Evolutionary conservation across 2,113 vertebrate genomes (phyloP).

Genomic region (Sphaerodactylus townsendi): DNA sequence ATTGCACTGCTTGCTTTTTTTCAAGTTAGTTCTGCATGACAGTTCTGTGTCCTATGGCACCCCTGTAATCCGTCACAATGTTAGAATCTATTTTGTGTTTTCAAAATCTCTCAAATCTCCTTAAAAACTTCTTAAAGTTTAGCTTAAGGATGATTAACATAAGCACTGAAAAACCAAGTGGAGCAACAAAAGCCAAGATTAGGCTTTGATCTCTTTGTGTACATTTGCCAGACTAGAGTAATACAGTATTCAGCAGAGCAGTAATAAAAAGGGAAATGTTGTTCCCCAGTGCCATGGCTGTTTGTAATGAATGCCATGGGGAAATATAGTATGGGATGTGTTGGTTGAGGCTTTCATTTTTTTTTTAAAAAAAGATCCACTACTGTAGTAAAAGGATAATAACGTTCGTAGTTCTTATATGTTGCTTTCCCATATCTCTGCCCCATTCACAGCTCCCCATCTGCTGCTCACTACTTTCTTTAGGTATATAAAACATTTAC

Average conservation of each 20-base stretch:
- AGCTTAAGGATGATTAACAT: slow-evolving; percentile 62
- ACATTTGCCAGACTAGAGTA: slow-evolving; percentile 63
- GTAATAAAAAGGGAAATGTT: slow-evolving; percentile 20
- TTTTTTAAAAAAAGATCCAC: not conserved
- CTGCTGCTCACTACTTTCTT: no score
- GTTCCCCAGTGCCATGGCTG: slow-evolving; percentile 23
- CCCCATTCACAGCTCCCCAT: no score
- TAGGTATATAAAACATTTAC: no score
- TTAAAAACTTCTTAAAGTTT: no score
- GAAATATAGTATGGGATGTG: slow-evolving; percentile 21
- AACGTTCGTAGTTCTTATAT: no score
- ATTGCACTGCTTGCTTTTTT: slow-evolving; percentile 46
- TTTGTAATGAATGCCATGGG: not conserved
- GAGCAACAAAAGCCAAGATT: slow-evolving; percentile 64
- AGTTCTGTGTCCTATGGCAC: slow-evolving; percentile 60
- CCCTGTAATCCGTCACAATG: slow-evolving; percentile 56
- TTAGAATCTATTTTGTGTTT: slow-evolving; percentile 66
- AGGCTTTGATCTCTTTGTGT: slow-evolving; percentile 68
- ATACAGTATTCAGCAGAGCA: slow-evolving; percentile 25
- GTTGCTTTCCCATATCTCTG: no score
- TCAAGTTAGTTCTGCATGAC: slow-evolving; percentile 51
- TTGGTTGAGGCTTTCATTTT: not conserved
- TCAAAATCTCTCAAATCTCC: slow-evolving; percentile 63
- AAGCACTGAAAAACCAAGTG: slow-evolving; percentile 61
- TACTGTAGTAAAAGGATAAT: no score